A percentile compares a stretch with the other conserved stretches of the same genome.
Conservation (phyloP, 2,797 vertebrate genomes). For the Tokudaia tokunoshimensis region DNA sequence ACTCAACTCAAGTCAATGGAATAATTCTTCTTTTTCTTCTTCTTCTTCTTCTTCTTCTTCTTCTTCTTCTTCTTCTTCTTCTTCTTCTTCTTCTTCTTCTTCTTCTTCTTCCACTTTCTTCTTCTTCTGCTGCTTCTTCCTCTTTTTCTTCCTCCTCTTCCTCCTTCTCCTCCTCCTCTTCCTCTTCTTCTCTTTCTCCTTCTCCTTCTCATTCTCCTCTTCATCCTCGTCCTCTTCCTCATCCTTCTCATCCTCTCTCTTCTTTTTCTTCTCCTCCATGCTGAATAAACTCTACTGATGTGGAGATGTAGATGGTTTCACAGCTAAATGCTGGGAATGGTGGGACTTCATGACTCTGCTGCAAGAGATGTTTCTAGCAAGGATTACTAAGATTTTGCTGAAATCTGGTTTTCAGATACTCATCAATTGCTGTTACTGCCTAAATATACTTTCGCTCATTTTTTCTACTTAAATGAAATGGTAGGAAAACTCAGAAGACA, state of each 20-base stretch:
- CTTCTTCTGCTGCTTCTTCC: too few relatives aligned
- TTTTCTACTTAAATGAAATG: not conserved
- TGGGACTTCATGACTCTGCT: not conserved
- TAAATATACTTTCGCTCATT: not conserved
- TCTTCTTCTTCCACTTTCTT: too few relatives aligned
- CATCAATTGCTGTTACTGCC: not conserved
- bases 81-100: too few relatives aligned
- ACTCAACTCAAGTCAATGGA: not conserved
- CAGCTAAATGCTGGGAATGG: not conserved
- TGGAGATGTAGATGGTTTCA: not conserved
- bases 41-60: too few relatives aligned
- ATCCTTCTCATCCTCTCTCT: not conserved
- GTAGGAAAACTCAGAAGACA: not conserved
- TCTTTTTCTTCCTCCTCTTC: fast-evolving
- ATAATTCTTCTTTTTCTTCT: too few relatives aligned
- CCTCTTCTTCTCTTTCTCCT: fast-evolving
- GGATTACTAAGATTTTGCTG: not conserved
- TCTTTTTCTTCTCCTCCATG: not conserved
- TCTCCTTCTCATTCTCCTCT: fast-evolving
- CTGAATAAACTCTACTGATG: not conserved
- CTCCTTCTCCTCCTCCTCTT: fast-evolving
- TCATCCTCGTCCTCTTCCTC: not conserved
- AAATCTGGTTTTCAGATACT: not conserved
- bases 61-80: too few relatives aligned
- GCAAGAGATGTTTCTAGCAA: not conserved